Base-by-base conservation (phyloP, 92 coral and sea anemone species). In the Diadumene lineata region DNA sequence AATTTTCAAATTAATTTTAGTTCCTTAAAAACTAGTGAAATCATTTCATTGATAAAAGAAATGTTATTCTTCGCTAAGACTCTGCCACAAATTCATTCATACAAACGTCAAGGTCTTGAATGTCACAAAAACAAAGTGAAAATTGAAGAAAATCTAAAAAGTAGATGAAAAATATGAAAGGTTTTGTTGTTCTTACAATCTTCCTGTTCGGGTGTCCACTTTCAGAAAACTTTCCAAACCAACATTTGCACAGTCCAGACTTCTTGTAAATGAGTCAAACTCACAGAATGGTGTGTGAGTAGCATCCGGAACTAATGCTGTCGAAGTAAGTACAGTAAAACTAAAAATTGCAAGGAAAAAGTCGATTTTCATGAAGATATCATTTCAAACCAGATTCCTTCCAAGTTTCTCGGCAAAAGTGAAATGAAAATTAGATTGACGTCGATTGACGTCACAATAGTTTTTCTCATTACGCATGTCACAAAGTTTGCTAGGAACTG, bases 1-100 rank as follows among this genome's bases (percentile, higher is more conserved):
- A n/a, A n/a, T 10, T 56, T 8, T 56, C 9, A 56, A 56, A 6
- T 56, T 9, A 8, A 8, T 56, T 10, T 10, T 8, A 56, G 6
- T 9, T 56, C 26, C 7, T 7, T 11, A 8, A 23, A 66, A 29
- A 34, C 58, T 53, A 53, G 6, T 53, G 19, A 53, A 53, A 2
- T 15, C 58, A 3, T 53, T 53, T 15, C 23, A 18, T 50, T 16
- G 0, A 78, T 19, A 27, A 55, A 66, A 23, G 58, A 50, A 22
- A 78, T 78, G 24, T 31, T 27, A 64, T 78, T 78, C 26, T 56
- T 56, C 11, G 67, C 19, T 22, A 78, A 78, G 69, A 68, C 67
- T 25, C 82, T 78, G 60, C 25, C 60, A 53, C 25, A 23, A 16
- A 53, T 2, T 53, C 25, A 53, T 16, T 53, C 60, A 53, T 2